phyloP scores from a whole-genome alignment of 2,113 vertebrate genomes.

The Cricetomys ansorgei region DNA sequence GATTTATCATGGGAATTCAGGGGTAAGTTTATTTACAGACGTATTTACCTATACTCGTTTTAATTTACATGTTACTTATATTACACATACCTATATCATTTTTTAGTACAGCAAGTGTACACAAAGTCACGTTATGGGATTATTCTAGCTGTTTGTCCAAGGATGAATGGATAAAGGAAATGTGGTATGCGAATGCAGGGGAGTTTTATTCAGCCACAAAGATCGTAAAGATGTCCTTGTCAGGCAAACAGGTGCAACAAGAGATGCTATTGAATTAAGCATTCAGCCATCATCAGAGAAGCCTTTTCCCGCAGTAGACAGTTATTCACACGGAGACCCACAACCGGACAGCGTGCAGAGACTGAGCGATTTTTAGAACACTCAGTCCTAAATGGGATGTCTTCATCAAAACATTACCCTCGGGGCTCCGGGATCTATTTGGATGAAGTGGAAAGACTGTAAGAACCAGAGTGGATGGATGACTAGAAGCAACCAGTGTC shows the following conservation, averaged over 20 bases:
- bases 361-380: neutral
- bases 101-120: neutral
- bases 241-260: neutral
- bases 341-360: neutral
- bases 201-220: neutral
- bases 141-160: neutral
- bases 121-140: neutral
- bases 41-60: neutral
- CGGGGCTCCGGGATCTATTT: neutral
- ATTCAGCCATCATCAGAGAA: neutral
- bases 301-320: neutral
- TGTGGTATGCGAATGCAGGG: neutral
- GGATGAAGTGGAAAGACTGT: neutral
- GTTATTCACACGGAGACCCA: neutral
- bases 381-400: neutral
- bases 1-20: neutral
- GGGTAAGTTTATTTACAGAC: neutral
- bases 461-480: neutral
- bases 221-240: neutral
- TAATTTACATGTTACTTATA: neutral
- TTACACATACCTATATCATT: neutral
- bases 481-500: neutral
- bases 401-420: neutral
- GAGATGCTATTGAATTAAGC: neutral
- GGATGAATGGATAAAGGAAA: neutral